These are phyloP conservation scores for Tachina grossa DNA, from an alignment of 2,888 invertebrate species.

Conservation along the genomic window DNA sequence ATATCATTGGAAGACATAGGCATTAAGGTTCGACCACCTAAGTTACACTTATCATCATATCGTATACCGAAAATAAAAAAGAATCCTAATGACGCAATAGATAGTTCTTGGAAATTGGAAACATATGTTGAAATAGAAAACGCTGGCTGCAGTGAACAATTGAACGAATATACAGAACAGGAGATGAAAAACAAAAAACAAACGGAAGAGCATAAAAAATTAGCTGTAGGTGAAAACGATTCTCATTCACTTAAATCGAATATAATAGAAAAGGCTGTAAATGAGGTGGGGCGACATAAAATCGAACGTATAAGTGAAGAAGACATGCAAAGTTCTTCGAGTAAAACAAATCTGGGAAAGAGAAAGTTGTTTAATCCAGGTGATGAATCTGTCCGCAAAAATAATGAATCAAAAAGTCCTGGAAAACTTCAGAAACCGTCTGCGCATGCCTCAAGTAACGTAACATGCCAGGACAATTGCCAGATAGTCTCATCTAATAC, in stretches of 20 bases:
- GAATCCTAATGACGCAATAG: not conserved
- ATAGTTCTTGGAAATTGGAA: conserved; percentile 46
- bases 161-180: not conserved
- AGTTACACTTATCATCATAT: conserved; percentile 44
- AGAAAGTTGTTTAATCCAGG: conserved; percentile 24
- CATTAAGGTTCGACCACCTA: conserved; percentile 43
- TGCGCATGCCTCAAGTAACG: not conserved
- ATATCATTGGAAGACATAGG: conserved; percentile 55
- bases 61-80: conserved; percentile 57
- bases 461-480: not conserved
- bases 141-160: not conserved
- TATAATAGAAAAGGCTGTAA: not conserved
- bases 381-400: not conserved
- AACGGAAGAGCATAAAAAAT: not conserved
- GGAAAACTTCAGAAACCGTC: conserved; percentile 9
- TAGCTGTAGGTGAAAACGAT: no score
- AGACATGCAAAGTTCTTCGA: not conserved
- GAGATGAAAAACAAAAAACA: not conserved
- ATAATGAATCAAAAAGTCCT: not conserved
- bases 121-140: conserved; percentile 6
- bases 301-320: not conserved
- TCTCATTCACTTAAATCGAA: not conserved
- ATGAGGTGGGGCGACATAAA: not conserved
- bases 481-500: not conserved
- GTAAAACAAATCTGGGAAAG: not conserved